A percentile compares a stretch with the other conserved stretches of the same genome.
Conservation (phyloP, 2,888 invertebrate genomes). For the Eretmocerus hayati region DNA sequence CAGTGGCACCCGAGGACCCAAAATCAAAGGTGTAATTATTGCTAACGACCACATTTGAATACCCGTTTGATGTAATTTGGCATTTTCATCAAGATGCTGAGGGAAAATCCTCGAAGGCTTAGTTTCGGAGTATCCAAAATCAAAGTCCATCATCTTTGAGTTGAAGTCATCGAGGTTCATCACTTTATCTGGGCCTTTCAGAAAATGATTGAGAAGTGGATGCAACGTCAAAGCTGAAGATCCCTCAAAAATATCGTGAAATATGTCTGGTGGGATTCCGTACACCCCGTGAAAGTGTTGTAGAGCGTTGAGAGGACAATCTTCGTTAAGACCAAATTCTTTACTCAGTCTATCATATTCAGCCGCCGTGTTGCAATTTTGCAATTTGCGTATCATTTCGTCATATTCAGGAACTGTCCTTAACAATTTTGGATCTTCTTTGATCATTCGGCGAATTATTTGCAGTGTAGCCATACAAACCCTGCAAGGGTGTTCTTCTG, state of each 20-base stretch:
- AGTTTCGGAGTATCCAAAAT: constrained; percentile 6
- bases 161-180: constrained; percentile 4
- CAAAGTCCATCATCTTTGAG: constrained; percentile 1
- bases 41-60: constrained; percentile 5
- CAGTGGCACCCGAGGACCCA: background rate
- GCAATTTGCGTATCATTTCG: background rate
- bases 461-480: constrained; percentile 2
- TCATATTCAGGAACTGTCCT: constrained; percentile 2
- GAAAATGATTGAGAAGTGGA: background rate
- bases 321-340: background rate
- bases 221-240: background rate
- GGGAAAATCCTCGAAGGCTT: constrained; percentile 5
- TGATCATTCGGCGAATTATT: background rate
- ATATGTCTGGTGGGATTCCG: constrained; percentile 5
- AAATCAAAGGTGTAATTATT: constrained; percentile 5
- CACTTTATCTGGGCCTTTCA: background rate
- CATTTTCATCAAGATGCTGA: background rate
- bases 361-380: background rate
- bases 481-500: constrained; percentile 2
- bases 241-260: constrained; percentile 6
- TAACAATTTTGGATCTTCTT: constrained; percentile 1
- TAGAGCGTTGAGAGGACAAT: constrained; percentile 3
- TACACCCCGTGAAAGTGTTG: background rate
- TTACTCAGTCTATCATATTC: background rate
- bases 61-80: constrained; percentile 4